Evolutionary conservation across 2,888 invertebrate genomes (phyloP).

Genomic region (Hirtodrosophila trivittata): DNA sequence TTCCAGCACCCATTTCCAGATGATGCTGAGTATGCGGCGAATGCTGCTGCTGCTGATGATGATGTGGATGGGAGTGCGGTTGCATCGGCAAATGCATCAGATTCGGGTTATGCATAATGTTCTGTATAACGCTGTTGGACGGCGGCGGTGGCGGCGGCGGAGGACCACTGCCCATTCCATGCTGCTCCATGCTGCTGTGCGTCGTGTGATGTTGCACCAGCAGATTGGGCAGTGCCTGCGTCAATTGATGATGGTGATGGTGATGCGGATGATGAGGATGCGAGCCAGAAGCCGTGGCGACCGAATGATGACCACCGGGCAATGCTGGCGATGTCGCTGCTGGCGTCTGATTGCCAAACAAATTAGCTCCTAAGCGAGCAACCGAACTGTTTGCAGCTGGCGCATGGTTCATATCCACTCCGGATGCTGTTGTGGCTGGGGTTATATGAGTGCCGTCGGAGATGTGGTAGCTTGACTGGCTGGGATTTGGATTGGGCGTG

Average conservation of each 20-base stretch:
- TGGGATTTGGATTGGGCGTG: constrained; percentile 51
- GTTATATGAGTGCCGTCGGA: constrained; percentile 40
- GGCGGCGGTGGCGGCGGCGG: constrained; percentile 40
- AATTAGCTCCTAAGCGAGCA: constrained; percentile 32
- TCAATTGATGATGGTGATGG: constrained; percentile 69
- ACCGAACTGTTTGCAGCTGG: constrained; percentile 20
- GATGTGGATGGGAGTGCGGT: constrained; percentile 48
- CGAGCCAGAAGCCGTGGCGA: constrained; percentile 2
- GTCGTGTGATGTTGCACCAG: constrained; percentile 74
- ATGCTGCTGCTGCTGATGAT: constrained; percentile 63
- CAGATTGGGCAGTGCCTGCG: constrained; percentile 75
- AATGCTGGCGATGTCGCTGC: constrained; percentile 35
- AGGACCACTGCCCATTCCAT: constrained; percentile 45
- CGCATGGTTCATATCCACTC: constrained; percentile 38
- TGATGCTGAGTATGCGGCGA: constrained; percentile 69
- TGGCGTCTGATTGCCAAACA: constrained; percentile 55
- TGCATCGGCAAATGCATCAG: constrained; percentile 80
- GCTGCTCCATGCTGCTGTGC: constrained; percentile 56
- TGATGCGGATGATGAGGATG: constrained; percentile 32
- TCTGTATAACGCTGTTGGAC: constrained; percentile 75
- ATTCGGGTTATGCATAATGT: constrained; percentile 82
- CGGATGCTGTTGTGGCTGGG: constrained; percentile 12
- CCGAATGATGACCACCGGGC: constrained; percentile 23
- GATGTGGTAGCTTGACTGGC: constrained; percentile 47
- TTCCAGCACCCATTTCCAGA: constrained; percentile 53